phyloP scores from a whole-genome alignment of 2,113 vertebrate genomes.

The Rhinolophus sinicus region DNA sequence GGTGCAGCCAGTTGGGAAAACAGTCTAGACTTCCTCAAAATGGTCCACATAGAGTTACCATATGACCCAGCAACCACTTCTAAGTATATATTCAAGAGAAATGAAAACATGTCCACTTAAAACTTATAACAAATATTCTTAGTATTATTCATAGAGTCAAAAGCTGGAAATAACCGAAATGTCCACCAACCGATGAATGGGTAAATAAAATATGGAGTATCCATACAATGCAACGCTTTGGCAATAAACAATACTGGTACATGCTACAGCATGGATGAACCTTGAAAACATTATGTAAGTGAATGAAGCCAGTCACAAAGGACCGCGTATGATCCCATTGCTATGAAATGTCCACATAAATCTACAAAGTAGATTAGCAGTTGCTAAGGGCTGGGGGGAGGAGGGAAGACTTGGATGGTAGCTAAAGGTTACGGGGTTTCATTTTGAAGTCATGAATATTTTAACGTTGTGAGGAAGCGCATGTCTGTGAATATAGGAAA shows the following conservation, averaged over 20 bases:
- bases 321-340: too few species aligned
- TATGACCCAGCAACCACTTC: neutral
- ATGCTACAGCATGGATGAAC: neutral
- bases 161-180: neutral
- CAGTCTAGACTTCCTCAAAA: neutral
- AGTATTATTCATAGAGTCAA: neutral
- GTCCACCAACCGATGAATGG: neutral
- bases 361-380: too few species aligned
- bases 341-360: too few species aligned
- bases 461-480: too few species aligned
- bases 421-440: too few species aligned
- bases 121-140: neutral
- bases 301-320: neutral
- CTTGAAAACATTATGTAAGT: neutral
- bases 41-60: neutral
- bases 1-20: neutral
- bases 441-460: too few species aligned
- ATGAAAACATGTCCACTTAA: neutral
- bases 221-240: neutral
- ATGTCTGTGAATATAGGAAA: too few species aligned
- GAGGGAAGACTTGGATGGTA: too few species aligned
- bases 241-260: neutral
- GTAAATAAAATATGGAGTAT: neutral
- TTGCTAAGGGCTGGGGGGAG: too few species aligned
- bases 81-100: neutral